Base-by-base conservation (phyloP, 2,797 vertebrate genomes). In the Fistularia commersonii region DNA sequence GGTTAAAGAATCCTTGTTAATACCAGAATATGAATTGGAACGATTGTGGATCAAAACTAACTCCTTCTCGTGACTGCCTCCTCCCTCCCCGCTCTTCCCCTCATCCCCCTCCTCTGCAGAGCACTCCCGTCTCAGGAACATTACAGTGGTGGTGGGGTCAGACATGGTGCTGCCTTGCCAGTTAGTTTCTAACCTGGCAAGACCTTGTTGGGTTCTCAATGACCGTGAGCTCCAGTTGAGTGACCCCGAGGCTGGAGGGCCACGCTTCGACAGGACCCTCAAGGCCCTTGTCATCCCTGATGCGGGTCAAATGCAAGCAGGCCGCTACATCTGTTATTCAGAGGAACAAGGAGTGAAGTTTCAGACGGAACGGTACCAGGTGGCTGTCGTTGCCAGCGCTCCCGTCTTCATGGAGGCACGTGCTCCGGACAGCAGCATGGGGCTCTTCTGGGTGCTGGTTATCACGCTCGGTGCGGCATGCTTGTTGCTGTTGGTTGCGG, bases 91-190 rank as follows among this genome's bases (percentile, higher is more conserved):
- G 31, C 37, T 45, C 44, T 11, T 10, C 40, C 11, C 39, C 8
- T 45, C 35, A 7, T 45, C 6, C 49, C 42, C 36, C 12, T 35
- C 37, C 14, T 50, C 52, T 67, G 3, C 84, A 93, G 93, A 92
- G 8, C 87, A 90, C 54, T 77, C 89, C 32, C 81, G 77, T 2
- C 74, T 91, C 14, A 93, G 89, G 71, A 97, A 97, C 11, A 83
- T 97, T 47, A 96, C 94, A 0, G 93, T 96, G 71, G 93, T 93
- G 52, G 92, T 90, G 0, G 95, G 94, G 3, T 95, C 95, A 0
- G 93, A 95, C 77, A 90, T 97, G 79, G 92, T 97, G 58, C 88
- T 98, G 50, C 93, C 94, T 1, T 98, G 96, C 80, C 92, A 90
- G 32, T 84, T 97, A 57, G 93, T 93, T 15, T 98, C 96, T 72